These are phyloP conservation scores for Enteromius argenteus DNA, from an alignment of 2,797 vertebrate genomes.

Conservation along the genomic window DNA sequence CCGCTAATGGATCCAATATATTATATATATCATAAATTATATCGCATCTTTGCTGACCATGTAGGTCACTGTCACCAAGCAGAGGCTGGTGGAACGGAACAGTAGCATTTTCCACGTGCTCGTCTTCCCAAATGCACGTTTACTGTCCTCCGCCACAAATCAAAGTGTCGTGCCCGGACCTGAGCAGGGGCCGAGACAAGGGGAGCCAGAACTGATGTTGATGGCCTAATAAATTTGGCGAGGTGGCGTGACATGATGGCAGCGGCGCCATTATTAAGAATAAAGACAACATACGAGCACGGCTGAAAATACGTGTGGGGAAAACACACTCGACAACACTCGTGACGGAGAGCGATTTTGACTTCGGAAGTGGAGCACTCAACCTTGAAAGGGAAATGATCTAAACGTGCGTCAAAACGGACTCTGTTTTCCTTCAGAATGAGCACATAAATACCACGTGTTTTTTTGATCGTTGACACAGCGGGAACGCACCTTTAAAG, in stretches of 20 bases:
- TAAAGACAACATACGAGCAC: constrained; percentile 68
- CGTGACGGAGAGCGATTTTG: constrained; percentile 62
- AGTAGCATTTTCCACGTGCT: constrained; percentile 68
- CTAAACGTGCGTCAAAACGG: constrained; percentile 65
- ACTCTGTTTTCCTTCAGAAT: constrained; percentile 51
- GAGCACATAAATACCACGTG: constrained; percentile 58
- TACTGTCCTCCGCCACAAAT: constrained; percentile 77
- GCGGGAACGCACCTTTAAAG: constrained; percentile 57
- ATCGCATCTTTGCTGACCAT: constrained; percentile 99
- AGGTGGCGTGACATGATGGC: constrained; percentile 38
- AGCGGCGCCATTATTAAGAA: constrained; percentile 60
- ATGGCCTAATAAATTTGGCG: constrained; percentile 72
- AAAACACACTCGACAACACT: constrained; percentile 60
- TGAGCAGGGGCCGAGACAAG: constrained; percentile 54
- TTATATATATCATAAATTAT: constrained; percentile 99
- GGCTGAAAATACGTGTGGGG: constrained; percentile 45
- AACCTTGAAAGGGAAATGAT: constrained; percentile 71
- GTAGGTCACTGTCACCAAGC: constrained; percentile 97
- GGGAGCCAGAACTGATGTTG: constrained; percentile 61
- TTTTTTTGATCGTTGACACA: constrained; percentile 49
- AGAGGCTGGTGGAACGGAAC: constrained; percentile 44
- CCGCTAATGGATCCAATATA: constrained; percentile 99
- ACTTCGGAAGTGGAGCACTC: constrained; percentile 62
- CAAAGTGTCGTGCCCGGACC: constrained; percentile 68
- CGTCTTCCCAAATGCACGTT: constrained; percentile 78